phyloP scores from a whole-genome alignment of 2,797 vertebrate species.

The Phataginus tetradactyla region DNA sequence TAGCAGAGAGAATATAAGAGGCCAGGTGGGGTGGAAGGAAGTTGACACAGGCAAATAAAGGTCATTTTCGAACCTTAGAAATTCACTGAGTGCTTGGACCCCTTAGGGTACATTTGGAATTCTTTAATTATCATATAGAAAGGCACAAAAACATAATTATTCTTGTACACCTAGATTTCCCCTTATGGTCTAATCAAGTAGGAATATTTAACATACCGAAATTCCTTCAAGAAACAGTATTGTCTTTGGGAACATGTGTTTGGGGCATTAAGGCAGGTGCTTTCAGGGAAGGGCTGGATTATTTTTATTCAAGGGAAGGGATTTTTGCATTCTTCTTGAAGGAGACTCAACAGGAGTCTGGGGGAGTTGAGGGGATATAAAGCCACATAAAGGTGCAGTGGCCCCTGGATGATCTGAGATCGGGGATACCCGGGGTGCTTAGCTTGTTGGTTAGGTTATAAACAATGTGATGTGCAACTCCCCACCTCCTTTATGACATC shows the following conservation, averaged over 20 bases:
- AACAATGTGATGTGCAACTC: not conserved
- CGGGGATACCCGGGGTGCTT: not conserved
- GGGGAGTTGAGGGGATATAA: not conserved
- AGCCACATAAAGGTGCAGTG: not conserved
- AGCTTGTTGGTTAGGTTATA: not conserved
- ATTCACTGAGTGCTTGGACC: not conserved
- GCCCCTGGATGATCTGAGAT: not conserved
- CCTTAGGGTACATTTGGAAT: not conserved
- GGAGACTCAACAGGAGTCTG: not conserved
- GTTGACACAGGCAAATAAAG: not conserved
- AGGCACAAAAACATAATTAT: not conserved
- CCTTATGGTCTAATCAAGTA: not conserved
- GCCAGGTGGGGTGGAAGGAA: not conserved
- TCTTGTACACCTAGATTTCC: not conserved
- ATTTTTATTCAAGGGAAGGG: not conserved
- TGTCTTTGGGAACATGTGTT: not conserved
- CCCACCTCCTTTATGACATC: not conserved
- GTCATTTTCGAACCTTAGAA: slow-evolving; percentile 23
- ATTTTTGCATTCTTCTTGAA: not conserved
- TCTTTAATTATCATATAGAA: not conserved
- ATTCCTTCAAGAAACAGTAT: not conserved
- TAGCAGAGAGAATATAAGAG: not conserved
- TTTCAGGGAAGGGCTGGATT: not conserved
- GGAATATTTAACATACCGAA: not conserved
- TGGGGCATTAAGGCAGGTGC: not conserved